A percentile compares a stretch with the other conserved stretches of the same genome.
Conservation (phyloP, 1,140 invertebrate species). For the Steinernema khuongi region DNA sequence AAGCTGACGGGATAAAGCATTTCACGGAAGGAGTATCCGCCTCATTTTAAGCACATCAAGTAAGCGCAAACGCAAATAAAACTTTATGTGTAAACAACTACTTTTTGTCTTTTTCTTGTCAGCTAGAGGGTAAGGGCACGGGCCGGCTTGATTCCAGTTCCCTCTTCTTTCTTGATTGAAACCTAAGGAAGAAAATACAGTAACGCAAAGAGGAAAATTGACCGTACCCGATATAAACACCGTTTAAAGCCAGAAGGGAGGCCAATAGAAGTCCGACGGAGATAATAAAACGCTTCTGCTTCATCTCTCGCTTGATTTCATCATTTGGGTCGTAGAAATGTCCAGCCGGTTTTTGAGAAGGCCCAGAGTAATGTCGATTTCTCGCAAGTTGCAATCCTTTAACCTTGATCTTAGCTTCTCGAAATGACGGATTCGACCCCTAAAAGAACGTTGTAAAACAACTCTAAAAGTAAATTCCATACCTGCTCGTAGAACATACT, state of each 20-base stretch:
- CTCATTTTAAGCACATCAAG: not conserved
- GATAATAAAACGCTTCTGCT: not conserved
- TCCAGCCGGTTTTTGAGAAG: not conserved
- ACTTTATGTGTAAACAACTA: not conserved
- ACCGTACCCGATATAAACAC: not conserved
- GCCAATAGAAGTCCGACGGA: not conserved
- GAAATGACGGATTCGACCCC: not conserved
- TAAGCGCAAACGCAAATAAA: not conserved
- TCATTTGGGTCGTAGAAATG: not conserved
- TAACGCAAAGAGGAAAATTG: not conserved
- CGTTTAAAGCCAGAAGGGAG: not conserved
- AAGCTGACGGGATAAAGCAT: not conserved
- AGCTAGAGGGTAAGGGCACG: not conserved
- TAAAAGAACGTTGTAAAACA: not conserved
- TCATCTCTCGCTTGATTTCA: not conserved
- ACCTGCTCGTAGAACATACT: not conserved
- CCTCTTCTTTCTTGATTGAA: not conserved
- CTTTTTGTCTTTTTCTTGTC: not conserved
- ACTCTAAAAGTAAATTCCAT: not conserved
- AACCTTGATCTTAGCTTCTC: not conserved
- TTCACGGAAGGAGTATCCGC: not conserved
- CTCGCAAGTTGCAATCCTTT: not conserved
- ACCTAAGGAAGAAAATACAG: not conserved
- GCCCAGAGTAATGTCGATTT: not conserved
- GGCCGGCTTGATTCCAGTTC: conserved; percentile 2